Percentiles rank a stretch among this genome's conserved stretches.
phyloP scores from a whole-genome alignment of 2,888 invertebrate genomes.

The Drosophila hawaiiensis region DNA sequence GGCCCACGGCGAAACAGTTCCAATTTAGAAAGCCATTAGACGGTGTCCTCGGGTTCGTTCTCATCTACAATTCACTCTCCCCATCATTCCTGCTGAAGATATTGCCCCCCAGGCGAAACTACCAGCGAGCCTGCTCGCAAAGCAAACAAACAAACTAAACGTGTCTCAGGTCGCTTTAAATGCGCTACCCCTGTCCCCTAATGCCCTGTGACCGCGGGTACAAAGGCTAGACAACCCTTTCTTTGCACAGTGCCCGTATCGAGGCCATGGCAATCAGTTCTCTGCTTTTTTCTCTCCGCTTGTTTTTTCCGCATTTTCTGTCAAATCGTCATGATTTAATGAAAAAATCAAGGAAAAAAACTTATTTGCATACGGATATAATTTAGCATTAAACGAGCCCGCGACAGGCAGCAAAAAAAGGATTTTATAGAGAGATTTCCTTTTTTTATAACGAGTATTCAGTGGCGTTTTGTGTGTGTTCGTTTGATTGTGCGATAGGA shows the following conservation, averaged over 20 bases:
- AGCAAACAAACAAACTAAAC: slow-evolving; percentile 68
- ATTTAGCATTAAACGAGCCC: slow-evolving; percentile 80
- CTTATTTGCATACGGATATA: slow-evolving; percentile 82
- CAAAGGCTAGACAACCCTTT: slow-evolving; percentile 72
- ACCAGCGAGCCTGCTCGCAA: slow-evolving; percentile 30
- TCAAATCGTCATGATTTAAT: slow-evolving; percentile 82
- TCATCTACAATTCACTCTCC: slow-evolving; percentile 4
- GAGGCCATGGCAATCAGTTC: slow-evolving; percentile 52
- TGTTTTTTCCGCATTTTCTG: slow-evolving; percentile 53
- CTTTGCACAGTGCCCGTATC: slow-evolving; percentile 66
- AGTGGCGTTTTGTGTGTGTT: slow-evolving; percentile 32
- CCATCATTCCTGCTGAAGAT: background rate
- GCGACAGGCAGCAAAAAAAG: slow-evolving; percentile 58
- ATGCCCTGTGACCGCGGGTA: slow-evolving; percentile 44
- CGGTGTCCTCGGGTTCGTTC: background rate
- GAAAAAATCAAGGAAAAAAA: slow-evolving; percentile 79
- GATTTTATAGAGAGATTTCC: slow-evolving; percentile 67
- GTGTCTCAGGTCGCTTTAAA: slow-evolving; percentile 39
- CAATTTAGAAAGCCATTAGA: slow-evolving; percentile 42
- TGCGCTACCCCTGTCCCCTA: slow-evolving; percentile 15
- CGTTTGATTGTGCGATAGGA: slow-evolving; percentile 60
- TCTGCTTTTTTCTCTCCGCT: slow-evolving; percentile 12
- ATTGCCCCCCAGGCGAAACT: slow-evolving; percentile 30
- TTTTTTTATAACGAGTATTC: slow-evolving; percentile 37
- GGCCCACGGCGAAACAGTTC: background rate